phyloP scores from a whole-genome alignment of 2,888 invertebrate species.

The Lasioglossum calceatum region DNA sequence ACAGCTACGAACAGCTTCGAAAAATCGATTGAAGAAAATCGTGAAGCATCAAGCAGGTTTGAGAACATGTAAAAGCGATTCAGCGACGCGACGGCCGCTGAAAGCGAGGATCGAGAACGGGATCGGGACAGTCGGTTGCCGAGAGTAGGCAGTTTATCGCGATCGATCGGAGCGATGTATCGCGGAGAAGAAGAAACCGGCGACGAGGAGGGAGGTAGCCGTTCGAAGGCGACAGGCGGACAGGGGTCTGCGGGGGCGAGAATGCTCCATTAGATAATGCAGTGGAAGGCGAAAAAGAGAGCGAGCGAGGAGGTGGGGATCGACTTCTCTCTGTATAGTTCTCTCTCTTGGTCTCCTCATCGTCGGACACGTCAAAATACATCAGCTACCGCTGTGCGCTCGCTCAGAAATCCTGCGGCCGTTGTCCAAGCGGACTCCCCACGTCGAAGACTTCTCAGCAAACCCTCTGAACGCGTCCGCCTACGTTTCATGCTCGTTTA shows the following conservation, averaged over 20 bases:
- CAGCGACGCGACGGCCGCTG: background rate
- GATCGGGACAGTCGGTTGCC: background rate
- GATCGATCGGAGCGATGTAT: conserved; percentile 30
- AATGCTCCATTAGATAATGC: conserved; percentile 71
- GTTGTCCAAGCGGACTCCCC: conserved; percentile 79
- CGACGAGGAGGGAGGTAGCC: background rate
- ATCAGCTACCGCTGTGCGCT: conserved; percentile 84
- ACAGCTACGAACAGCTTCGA: background rate
- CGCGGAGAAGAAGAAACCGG: background rate
- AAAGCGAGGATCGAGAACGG: background rate
- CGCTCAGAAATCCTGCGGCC: conserved; percentile 80
- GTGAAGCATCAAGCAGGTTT: background rate
- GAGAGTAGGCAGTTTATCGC: background rate
- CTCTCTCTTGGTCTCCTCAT: conserved; percentile 63
- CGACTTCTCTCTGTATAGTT: background rate
- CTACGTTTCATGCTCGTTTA: conserved; percentile 48
- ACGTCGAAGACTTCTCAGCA: conserved; percentile 46
- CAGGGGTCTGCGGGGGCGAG: conserved; percentile 40
- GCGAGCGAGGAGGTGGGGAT: background rate
- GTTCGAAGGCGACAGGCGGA: conserved; percentile 18
- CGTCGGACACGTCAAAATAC: conserved; percentile 83
- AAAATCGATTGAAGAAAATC: background rate
- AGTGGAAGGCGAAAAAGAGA: conserved; percentile 63
- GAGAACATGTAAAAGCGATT: background rate
- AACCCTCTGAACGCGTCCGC: conserved; percentile 32